A percentile compares a stretch with the other conserved stretches of the same genome.
These are phyloP conservation scores for Ammodytes dubius DNA, from an alignment of 2,113 vertebrate genomes.

Conservation along the genomic window DNA sequence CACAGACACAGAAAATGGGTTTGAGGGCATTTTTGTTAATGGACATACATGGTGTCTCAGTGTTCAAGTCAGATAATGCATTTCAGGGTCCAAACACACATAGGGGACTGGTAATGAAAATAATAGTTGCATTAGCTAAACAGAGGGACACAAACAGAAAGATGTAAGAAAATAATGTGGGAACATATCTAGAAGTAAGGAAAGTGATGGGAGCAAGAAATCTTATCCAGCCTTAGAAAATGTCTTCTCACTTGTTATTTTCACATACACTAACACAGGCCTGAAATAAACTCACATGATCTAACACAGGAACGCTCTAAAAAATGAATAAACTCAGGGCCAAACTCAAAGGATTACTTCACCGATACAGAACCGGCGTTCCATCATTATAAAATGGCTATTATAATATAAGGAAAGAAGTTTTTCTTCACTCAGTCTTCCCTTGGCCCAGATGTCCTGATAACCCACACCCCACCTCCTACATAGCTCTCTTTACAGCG, in stretches of 20 bases:
- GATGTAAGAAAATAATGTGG: neutral
- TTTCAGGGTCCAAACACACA: constrained; percentile 21
- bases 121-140: constrained; percentile 10
- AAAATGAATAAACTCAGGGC: no score
- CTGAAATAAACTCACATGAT: no score
- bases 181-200: neutral
- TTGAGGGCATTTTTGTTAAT: constrained; percentile 49
- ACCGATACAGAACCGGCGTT: no score
- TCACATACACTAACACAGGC: no score
- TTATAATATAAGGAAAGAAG: no score
- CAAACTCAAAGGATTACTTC: no score
- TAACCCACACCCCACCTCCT: no score
- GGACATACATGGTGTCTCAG: constrained; percentile 38
- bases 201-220: neutral
- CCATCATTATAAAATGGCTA: no score
- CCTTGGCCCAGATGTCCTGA: no score
- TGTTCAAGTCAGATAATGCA: constrained; percentile 31
- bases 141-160: neutral
- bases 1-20: constrained; percentile 34
- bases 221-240: neutral
- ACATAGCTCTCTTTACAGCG: no score
- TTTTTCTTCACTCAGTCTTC: no score
- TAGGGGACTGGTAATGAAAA: neutral
- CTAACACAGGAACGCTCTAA: no score
- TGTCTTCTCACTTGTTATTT: neutral